phyloP scores from a whole-genome alignment of 2,797 vertebrate genomes.

The Thaleichthys pacificus region DNA sequence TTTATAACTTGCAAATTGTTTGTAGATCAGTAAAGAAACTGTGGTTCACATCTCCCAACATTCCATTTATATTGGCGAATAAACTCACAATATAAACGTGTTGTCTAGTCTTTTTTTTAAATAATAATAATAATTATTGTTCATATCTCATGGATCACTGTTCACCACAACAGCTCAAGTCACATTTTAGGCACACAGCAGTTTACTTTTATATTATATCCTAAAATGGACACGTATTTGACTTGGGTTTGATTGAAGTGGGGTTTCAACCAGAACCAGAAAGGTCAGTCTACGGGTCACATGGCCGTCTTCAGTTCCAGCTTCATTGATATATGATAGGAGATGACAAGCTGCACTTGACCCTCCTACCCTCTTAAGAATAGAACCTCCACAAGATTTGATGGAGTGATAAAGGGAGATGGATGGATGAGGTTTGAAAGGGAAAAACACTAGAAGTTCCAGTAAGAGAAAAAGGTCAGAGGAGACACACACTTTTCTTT shows the following conservation, averaged over 20 bases:
- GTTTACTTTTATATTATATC: background rate
- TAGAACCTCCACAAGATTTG: background rate
- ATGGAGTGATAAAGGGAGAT: background rate
- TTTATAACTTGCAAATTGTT: background rate
- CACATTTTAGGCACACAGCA: background rate
- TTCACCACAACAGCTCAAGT: background rate
- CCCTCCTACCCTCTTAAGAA: background rate
- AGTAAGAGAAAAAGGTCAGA: background rate
- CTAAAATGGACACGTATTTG: background rate
- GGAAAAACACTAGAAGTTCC: background rate
- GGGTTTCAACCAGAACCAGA: background rate
- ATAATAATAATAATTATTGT: background rate
- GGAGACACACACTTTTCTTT: background rate
- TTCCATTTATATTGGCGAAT: background rate
- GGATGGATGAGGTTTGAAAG: background rate
- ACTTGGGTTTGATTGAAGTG: background rate
- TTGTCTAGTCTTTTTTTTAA: background rate
- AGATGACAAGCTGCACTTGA: slow-evolving; percentile 3
- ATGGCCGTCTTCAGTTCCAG: background rate
- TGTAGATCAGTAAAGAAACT: background rate
- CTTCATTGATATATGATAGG: background rate
- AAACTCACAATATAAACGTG: background rate
- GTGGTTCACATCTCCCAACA: background rate
- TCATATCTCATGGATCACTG: background rate
- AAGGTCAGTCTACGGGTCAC: background rate